Base-by-base conservation (phyloP, 1,140 invertebrate species). In the Aleiodes sp. region DNA sequence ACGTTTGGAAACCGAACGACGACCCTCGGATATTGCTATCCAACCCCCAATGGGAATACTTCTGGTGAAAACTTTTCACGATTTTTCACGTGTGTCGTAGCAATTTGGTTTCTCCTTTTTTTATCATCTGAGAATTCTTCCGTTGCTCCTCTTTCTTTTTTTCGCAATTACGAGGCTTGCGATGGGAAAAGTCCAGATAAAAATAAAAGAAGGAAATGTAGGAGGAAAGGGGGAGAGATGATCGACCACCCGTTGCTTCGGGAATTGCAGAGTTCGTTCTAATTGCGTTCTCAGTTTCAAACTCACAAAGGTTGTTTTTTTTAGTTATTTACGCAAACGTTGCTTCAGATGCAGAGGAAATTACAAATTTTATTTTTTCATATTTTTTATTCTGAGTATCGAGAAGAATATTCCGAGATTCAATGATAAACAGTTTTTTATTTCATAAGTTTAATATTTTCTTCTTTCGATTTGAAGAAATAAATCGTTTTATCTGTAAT, bases 171-270 rank as follows among this genome's bases (percentile, higher is more conserved):
- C 28, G 28, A 12, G 26, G 28, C 26, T 59, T 14, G 56, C 10
- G 24, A 59, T 59, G 24, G 56, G 14, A 29, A 31, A 59, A 26
- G 28, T 31, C 7, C n/a, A 31, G 28, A 28, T 31, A 59, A 26
- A 59, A 26, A 16, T 26, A 24, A 24, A 2, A 24, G 9, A 24
- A 24, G 7, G 19, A 24, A 24, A 24, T 7, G 12, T 33, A 33
- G 28, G 19, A n/a, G 26, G 26, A 24, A 29, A 26, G 14, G 14
- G 28, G 28, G 28, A 14, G 14, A 12, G 26, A 31, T 59, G 56
- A 59, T 59, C 56, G 56, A 59, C 56, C 56, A 59, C 56, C 28
- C 56, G 56, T 59, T 59, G 56, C 56, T 59, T 59, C 28, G 16
- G 56, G 12, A 59, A 59, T 59, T 12, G 56, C 56, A n/a, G 10